Percentiles rank a stretch among this genome's conserved stretches.
These are phyloP conservation scores for Origma solitaria DNA, from an alignment of 2,113 vertebrate genomes.

Conservation along the genomic window DNA sequence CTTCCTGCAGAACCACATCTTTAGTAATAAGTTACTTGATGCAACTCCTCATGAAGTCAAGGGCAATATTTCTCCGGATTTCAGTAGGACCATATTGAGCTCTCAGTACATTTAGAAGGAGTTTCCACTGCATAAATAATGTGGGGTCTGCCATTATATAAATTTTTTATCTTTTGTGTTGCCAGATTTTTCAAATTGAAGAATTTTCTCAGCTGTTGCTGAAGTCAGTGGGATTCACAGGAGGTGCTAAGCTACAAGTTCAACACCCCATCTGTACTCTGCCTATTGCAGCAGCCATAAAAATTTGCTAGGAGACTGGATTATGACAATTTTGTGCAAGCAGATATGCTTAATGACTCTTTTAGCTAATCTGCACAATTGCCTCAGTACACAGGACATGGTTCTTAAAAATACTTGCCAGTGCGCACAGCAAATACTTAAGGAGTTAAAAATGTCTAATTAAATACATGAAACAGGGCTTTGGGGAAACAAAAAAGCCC, in stretches of 20 bases:
- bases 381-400: constrained; percentile 2
- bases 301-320: constrained; percentile 21
- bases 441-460: constrained; percentile 41
- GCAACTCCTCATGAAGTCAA: not conserved
- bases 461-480: constrained; percentile 26
- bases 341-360: constrained; percentile 47
- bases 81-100: not conserved
- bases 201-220: not conserved
- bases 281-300: constrained; percentile 11
- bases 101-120: not conserved
- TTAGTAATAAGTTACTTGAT: not conserved
- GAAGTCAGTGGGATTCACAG: constrained; percentile 10
- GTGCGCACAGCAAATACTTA: not conserved
- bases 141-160: not conserved
- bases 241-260: not conserved
- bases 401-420: constrained; percentile 31
- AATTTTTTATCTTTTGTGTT: not conserved
- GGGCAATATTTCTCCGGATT: not conserved
- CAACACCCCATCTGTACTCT: not conserved
- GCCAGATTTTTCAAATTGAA: not conserved
- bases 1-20: not conserved
- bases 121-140: not conserved
- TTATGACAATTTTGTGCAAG: constrained; percentile 36
- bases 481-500: not conserved
- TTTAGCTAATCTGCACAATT: constrained; percentile 39